phyloP scores from a whole-genome alignment of 2,888 invertebrate genomes.

The Amorpha juglandis region DNA sequence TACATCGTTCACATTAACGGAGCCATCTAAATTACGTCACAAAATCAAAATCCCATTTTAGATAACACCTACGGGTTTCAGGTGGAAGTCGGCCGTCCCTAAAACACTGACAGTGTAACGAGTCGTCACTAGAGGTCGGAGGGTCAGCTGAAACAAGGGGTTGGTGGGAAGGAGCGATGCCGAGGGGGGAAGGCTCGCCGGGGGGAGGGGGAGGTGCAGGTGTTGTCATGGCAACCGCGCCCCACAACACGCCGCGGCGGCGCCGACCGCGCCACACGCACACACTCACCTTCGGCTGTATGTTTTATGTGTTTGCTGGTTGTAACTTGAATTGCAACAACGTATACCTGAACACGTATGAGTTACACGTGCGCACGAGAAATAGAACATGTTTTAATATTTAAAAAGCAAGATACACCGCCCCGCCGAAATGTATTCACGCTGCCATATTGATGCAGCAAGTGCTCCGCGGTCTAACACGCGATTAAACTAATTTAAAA shows the following conservation, averaged over 20 bases:
- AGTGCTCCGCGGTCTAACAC: slow-evolving; percentile 10
- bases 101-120: slow-evolving; percentile 67
- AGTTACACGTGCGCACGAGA: slow-evolving; percentile 55
- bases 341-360: slow-evolving; percentile 38
- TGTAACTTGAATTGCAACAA: slow-evolving; percentile 64
- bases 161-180: slow-evolving; percentile 36
- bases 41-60: slow-evolving; percentile 23
- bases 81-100: slow-evolving; percentile 46
- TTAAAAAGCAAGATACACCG: slow-evolving; percentile 57
- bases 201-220: slow-evolving; percentile 40
- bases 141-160: slow-evolving; percentile 72
- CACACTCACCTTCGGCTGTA: slow-evolving; percentile 58
- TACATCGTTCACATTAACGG: slow-evolving; percentile 20
- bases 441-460: slow-evolving; percentile 25
- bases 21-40: slow-evolving; percentile 4
- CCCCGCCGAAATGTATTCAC: slow-evolving; percentile 29
- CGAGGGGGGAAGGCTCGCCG: slow-evolving; percentile 68
- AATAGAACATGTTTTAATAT: slow-evolving; percentile 70
- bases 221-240: slow-evolving; percentile 72
- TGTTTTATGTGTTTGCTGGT: slow-evolving; percentile 72
- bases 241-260: slow-evolving; percentile 81
- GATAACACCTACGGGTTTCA: slow-evolving; percentile 23
- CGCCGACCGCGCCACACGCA: slow-evolving; percentile 67
- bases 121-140: slow-evolving; percentile 77
- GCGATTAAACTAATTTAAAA: slow-evolving; percentile 13